Evolutionary conservation across 2,888 invertebrate species (phyloP), one percentile per base, ranked within the genome.

Genomic region (Automeris io): DNA sequence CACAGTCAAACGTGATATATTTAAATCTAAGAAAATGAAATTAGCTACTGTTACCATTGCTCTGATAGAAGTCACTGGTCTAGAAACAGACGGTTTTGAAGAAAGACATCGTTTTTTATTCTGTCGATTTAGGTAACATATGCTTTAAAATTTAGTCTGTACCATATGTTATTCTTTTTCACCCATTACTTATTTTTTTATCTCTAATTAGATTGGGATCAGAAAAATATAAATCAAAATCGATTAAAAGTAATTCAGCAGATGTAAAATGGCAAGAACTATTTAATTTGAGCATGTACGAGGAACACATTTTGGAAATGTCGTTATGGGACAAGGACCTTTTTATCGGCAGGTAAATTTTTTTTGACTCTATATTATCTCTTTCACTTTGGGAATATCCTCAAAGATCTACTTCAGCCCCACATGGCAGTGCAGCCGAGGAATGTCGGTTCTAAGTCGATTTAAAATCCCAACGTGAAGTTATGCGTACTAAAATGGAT

Each of bases 171-270:
- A 16, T 6, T 3, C 8, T 16, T 4, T 29, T 29, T 16, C 13
- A 29, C 1, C 8, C n/a, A n/a, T n/a, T n/a, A n/a, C n/a, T n/a
- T n/a, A n/a, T n/a, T n/a, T n/a, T n/a, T n/a, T n/a, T n/a, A n/a
- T n/a, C n/a, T n/a, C 22, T 19, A 19, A 23, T 5, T 63, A 95
- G 96, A 66, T 89, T 99, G 63, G 98, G 97, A 33, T 91, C 92
- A 54, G 98, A 98, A 83, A 98, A 98, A 81, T 95, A 94, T 80
- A 98, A 97, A 87, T 96, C 96, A 58, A 96, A 97, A 78, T 87
- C 91, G 46, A 87, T 91, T 39, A 91, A 92, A 88, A 92, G 93
- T 37, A 48, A 54, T 9, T 45, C 48, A 2, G 26, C 57, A 0
- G 46, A 50, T 67, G 92, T 93, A 2, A 87, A 94, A 59, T 99